Base-by-base conservation (phyloP, 2,888 invertebrate genomes). In the Agonum fuliginosum region DNA sequence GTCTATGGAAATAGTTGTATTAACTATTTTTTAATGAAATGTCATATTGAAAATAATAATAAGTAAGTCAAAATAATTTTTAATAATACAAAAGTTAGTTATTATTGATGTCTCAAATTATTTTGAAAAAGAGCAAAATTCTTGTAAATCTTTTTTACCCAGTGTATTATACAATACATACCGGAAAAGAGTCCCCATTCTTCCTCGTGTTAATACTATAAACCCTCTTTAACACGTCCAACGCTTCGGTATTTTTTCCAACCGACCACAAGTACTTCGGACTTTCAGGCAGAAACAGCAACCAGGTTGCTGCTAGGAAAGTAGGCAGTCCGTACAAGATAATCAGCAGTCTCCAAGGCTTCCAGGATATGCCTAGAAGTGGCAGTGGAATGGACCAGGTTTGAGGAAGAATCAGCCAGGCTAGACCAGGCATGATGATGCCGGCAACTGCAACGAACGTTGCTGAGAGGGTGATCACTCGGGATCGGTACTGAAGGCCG, bases 401-500 rank as follows among this genome's bases (percentile, higher is more conserved):
- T 37, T 82, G 76, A 2, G 86, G 85, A 17, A 87, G 80, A 17
- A 87, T 83, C 1, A 83, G 27, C 87, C 87, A 87, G 2, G 87
- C 86, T 51, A 87, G 73, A 30, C 84, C 84, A 19, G 87, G 86
- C 58, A 87, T 81, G 24, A 83, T 82, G 78, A 86, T 84, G 79
- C 86, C 85, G 8, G 85, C 87, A 10, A 85, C 80, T 4, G 86
- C 86, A 1, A 87, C 86, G 78, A 87, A 87, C 3, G 86, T 83
- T 10, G 86, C 84, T 79, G 86, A 84, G 84, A 85, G 86, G 0
- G 86, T 83, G 22, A 87, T 83, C 0, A 86, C 87, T 81, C 87
- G 87, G 0, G 89, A 87, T 6, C 89, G 85, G 46, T 86, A 85
- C 58, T 83, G 84, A 41, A 85, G 83, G 22, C 87, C 86, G 79